Percentiles rank a stretch among this genome's conserved stretches.
Evolutionary conservation across 2,113 vertebrate genomes (phyloP).

Genomic region (Chauna torquata): DNA sequence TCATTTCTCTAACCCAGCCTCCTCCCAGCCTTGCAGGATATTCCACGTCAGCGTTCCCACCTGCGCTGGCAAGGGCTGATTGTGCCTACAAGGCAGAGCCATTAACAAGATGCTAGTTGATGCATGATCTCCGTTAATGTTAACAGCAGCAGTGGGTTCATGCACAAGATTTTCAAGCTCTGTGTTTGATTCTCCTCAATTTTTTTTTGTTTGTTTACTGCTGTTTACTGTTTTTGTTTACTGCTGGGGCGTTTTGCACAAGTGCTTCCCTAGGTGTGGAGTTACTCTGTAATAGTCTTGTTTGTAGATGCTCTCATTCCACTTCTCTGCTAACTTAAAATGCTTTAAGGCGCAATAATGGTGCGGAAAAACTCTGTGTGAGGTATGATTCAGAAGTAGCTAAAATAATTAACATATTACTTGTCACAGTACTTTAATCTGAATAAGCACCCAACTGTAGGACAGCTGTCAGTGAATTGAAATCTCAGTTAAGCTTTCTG

Average conservation of each 20-base stretch:
- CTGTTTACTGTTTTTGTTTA: neutral
- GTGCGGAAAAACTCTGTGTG: neutral
- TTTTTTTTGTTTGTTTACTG: rapidly evolving
- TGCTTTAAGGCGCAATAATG: neutral
- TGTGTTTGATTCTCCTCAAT: neutral
- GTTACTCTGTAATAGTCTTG: neutral
- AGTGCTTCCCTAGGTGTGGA: rapidly evolving
- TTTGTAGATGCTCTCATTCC: neutral
- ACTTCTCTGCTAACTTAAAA: neutral
- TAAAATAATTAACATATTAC: neutral
- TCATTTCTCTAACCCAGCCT: rapidly evolving
- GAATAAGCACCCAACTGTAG: neutral
- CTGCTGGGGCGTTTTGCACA: rapidly evolving
- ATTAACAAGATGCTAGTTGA: rapidly evolving
- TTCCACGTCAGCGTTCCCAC: rapidly evolving
- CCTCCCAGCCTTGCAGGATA: rapidly evolving
- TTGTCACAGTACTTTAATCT: neutral
- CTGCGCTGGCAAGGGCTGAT: rapidly evolving
- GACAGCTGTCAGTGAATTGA: neutral
- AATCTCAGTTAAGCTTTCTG: neutral
- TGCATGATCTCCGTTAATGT: neutral
- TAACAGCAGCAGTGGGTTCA: neutral
- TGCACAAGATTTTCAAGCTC: rapidly evolving
- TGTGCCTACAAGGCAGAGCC: rapidly evolving
- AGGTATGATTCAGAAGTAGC: neutral